phyloP scores from a whole-genome alignment of 2,797 vertebrate genomes.

The Artibeus lituratus region DNA sequence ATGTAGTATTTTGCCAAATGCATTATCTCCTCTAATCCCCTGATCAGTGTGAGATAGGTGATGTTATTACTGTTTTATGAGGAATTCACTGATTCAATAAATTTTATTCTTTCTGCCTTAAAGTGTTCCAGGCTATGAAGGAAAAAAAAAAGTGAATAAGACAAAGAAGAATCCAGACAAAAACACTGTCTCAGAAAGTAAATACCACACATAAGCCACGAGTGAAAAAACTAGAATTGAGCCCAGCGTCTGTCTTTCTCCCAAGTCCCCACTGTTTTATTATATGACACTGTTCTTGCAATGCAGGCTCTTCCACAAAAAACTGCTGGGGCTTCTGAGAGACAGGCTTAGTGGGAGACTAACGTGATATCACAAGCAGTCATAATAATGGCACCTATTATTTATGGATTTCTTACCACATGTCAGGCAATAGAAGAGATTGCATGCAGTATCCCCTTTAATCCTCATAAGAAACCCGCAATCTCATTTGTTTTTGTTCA shows the following conservation, averaged over 20 bases:
- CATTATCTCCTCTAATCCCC: background rate
- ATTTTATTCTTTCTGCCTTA: background rate
- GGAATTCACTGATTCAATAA: background rate
- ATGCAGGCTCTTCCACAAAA: background rate
- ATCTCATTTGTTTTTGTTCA: background rate
- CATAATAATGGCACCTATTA: background rate
- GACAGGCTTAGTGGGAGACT: background rate
- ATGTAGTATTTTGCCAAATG: background rate
- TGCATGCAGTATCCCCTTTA: background rate
- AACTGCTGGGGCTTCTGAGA: background rate
- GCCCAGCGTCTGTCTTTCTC: background rate
- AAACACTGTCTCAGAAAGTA: background rate
- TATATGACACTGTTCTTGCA: accelerated
- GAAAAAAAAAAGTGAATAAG: background rate
- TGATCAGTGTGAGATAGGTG: background rate
- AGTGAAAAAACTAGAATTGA: background rate
- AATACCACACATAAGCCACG: background rate
- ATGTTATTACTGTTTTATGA: background rate
- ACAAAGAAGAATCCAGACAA: background rate
- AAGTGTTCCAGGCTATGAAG: background rate
- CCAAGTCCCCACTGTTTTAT: background rate
- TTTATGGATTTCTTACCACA: background rate
- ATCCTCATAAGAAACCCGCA: background rate
- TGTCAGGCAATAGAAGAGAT: background rate
- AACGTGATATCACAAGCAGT: background rate